Evolutionary conservation across 1,140 invertebrate genomes (phyloP), one percentile per base, ranked within the genome.

Genomic region (Hyles euphorbiae): DNA sequence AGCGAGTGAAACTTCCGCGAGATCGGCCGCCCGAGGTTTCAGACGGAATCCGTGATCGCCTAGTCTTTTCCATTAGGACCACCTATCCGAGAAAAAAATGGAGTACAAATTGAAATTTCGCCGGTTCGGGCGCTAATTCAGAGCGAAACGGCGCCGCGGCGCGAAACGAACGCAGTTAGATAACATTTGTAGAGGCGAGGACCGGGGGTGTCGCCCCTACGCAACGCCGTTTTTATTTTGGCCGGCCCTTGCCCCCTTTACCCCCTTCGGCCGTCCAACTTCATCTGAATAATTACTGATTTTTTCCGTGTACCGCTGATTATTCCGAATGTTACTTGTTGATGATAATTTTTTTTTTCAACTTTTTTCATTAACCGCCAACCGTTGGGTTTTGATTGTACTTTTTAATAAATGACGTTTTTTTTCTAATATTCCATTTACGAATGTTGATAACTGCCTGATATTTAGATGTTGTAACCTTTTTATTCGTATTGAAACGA

Each of bases 211-310:
- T 80, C 81, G 67, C 84, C 83, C 81, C 83, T 88, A 88, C 86
- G 86, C 86, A 88, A 86, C 82, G 75, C 76, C 83, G 82, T 88
- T 88, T 88, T 88, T 88, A 88, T 88, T 88, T 88, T 86, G 83
- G 80, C 83, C 83, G 81, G 82, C 82, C 81, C 82, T 83, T 85
- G 81, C 86, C 83, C 80, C 82, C 82, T 61, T 72, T 72, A 78
- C 82, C 83, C 83, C 83, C 82, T 79, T 83, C 83, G 78, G 71
- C 83, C 82, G 83, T 86, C 83, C 83, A 84, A 88, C 86, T 87
- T 88, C 83, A 88, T 88, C 86, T 88, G 86, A 88, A 88, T 88
- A 88, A 88, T 88, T 88, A 88, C 83, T 87, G 86, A 87, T 88
- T 88, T 88, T 88, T 88, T 87, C 71, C 81, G 81, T 88, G 83